These are phyloP conservation scores for Tethea ocularis DNA, from an alignment of 2,888 invertebrate species.

Conservation along the genomic window DNA sequence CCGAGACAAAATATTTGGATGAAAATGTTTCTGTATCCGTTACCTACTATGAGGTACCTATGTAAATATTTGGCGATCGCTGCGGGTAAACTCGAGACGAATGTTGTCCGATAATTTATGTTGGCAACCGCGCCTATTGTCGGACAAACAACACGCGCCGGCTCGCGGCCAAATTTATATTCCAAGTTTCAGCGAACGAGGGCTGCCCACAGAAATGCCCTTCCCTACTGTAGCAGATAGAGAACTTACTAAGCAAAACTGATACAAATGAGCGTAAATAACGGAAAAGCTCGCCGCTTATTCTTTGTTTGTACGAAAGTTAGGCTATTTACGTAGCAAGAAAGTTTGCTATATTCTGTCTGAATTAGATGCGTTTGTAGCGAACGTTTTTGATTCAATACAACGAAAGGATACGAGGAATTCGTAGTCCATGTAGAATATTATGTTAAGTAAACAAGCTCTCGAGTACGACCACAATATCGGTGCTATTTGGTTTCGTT, in stretches of 20 bases:
- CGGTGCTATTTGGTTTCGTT: constrained; percentile 22
- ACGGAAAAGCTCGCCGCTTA: constrained; percentile 40
- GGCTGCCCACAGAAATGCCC: constrained; percentile 52
- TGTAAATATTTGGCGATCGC: constrained; percentile 65
- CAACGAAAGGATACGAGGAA: constrained; percentile 50
- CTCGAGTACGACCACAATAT: constrained; percentile 35
- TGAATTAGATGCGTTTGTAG: constrained; percentile 46
- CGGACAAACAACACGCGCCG: constrained; percentile 60
- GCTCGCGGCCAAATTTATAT: constrained; percentile 69
- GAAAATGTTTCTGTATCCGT: constrained; percentile 32
- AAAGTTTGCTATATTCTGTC: constrained; percentile 29
- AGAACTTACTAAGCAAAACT: constrained; percentile 58
- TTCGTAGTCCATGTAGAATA: constrained; percentile 50
- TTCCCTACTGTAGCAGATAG: constrained; percentile 50
- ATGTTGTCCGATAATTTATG: constrained; percentile 72
- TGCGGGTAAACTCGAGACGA: constrained; percentile 62
- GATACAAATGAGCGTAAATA: constrained; percentile 59
- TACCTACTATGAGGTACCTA: constrained; percentile 37
- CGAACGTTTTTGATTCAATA: constrained; percentile 59
- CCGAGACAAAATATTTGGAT: constrained; percentile 32
- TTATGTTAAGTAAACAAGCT: constrained; percentile 66
- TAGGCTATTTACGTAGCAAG: constrained; percentile 28
- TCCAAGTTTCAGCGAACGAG: constrained; percentile 62
- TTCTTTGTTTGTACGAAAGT: constrained; percentile 42
- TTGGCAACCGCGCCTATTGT: constrained; percentile 67